Evolutionary conservation across 2,888 invertebrate genomes (phyloP).

Genomic region (Troilus luridus): DNA sequence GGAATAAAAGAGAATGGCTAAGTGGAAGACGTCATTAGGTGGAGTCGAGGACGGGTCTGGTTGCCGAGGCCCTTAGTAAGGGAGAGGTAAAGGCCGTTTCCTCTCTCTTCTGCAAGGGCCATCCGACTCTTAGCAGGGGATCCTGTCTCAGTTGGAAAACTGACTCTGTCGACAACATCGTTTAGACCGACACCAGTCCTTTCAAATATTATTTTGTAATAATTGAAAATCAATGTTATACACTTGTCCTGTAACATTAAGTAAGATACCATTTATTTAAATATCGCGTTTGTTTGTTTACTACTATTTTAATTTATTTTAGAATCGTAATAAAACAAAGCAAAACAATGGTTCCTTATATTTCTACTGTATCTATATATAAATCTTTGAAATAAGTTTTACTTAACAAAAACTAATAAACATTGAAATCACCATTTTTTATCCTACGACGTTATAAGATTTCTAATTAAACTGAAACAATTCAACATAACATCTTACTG

Average conservation of each 20-base stretch:
- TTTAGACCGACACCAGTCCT: background rate
- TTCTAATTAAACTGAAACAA: no score
- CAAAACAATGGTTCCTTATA: no score
- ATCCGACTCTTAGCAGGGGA: background rate
- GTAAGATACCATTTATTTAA: background rate
- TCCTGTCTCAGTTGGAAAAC: constrained; percentile 5
- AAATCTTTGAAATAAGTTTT: no score
- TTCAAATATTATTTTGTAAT: background rate
- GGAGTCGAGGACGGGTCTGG: background rate
- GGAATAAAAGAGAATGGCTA: constrained; percentile 43
- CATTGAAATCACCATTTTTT: no score
- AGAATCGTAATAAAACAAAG: no score
- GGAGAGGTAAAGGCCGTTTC: constrained; percentile 35
- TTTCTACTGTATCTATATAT: no score
- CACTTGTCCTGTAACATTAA: background rate
- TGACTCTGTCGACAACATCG: background rate
- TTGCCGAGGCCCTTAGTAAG: constrained; percentile 15
- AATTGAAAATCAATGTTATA: no score
- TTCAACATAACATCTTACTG: no score
- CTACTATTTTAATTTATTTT: no score
- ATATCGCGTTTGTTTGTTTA: background rate
- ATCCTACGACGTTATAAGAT: no score
- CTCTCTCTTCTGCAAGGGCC: background rate
- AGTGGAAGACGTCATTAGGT: constrained; percentile 42
- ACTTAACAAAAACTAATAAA: no score